Evolutionary conservation across 2,797 vertebrate genomes (phyloP).

Genomic region (Chelonia mydas): DNA sequence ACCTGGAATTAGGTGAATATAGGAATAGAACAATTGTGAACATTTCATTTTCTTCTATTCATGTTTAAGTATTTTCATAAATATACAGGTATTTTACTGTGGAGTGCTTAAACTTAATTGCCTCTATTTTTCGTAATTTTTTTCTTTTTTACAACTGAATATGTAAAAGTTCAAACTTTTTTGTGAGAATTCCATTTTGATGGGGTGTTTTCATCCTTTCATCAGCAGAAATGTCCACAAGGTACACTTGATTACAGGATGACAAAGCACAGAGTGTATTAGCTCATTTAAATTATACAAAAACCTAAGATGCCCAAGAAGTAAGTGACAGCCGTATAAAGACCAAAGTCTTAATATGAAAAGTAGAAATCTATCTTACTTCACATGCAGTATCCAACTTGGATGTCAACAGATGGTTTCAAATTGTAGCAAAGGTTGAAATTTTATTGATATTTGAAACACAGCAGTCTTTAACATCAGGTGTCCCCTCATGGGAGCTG

Average conservation of each 20-base stretch:
- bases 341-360: background rate
- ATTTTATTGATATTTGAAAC: constrained; percentile 72
- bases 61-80: too few species aligned
- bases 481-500: constrained; percentile 61
- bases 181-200: background rate
- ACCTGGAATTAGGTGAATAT: background rate
- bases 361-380: constrained; percentile 26
- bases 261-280: background rate
- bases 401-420: constrained; percentile 67
- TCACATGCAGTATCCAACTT: constrained; percentile 46
- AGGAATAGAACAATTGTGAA: background rate
- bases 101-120: fast-evolving
- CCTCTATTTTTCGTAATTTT: background rate
- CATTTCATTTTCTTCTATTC: fast-evolving
- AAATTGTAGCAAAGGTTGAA: constrained; percentile 55
- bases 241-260: background rate
- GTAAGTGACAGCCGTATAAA: background rate
- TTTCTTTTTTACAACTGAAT: background rate
- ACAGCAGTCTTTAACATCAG: constrained; percentile 65
- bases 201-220: constrained; percentile 10
- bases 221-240: background rate
- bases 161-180: background rate
- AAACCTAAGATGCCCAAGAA: background rate
- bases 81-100: background rate
- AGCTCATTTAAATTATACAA: constrained; percentile 30